Base-by-base conservation (phyloP, 2,888 invertebrate genomes). In the Pilophorus perplexus region DNA sequence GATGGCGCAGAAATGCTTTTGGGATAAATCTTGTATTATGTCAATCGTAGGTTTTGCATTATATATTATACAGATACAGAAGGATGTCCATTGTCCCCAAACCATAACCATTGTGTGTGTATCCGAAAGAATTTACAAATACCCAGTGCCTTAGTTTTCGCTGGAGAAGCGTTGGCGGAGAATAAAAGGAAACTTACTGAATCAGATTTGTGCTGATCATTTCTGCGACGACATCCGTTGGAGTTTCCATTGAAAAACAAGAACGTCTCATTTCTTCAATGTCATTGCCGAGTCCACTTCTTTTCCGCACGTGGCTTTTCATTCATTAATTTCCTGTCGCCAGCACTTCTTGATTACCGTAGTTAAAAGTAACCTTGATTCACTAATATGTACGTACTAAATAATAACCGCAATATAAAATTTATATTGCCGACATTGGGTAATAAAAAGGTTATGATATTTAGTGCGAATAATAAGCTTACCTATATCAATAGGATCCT, bases 231-330 rank as follows among this genome's bases (percentile, higher is more conserved):
- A 55, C 55, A 55, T 55, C 55, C 55, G 55, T 38, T 55, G 6
- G 55, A 23, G 37, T 18, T 14, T 55, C 22, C 37, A 55, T 55
- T 55, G 55, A 55, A 55, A 55, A 6, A 37, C 28, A 37, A 55
- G 37, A 55, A 20, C 46, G 22, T 14, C n/a, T 46, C 3, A 22
- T n/a, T 46, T 23, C 46, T 23, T 46, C 46, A 46, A 46, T 46
- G 23, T 22, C 46, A 46, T 46, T 20, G 46, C 25, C 46, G n/a
- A 46, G 14, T 20, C n/a, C 1, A n/a, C 25, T 46, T 46, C 14
- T 46, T 4, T 14, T 20, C 18, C 18, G 44, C 18, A n/a, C 22
- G 1, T 22, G 46, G 12, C 23, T 46, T 12, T 20, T 8, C 14
- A 3, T 46, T 25, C 22, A 23, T 46, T 25, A 22, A 25, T 46